Evolutionary conservation across 1,140 invertebrate genomes (phyloP).

Genomic region (Goniozus legneri): DNA sequence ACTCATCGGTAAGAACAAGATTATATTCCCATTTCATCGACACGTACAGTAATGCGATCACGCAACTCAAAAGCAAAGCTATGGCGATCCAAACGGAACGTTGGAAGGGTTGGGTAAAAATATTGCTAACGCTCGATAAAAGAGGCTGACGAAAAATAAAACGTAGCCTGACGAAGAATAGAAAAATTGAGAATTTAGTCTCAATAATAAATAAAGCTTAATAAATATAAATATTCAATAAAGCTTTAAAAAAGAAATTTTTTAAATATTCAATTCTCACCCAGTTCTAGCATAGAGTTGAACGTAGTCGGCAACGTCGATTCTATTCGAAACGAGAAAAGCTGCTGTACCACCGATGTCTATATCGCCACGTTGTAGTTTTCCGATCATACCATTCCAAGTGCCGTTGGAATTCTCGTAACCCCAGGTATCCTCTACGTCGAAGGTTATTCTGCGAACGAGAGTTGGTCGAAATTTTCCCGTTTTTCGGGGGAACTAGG

Average conservation of each 20-base stretch:
- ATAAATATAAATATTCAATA: no score
- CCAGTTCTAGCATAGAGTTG: constrained; percentile 59
- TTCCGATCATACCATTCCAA: constrained; percentile 66
- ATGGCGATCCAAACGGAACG: constrained; percentile 59
- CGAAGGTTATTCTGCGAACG: constrained; percentile 51
- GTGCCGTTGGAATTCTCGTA: constrained; percentile 46
- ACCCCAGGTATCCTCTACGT: constrained; percentile 58
- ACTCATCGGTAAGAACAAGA: neutral
- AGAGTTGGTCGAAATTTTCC: no score
- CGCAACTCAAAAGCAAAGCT: constrained; percentile 47
- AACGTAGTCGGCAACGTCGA: constrained; percentile 61
- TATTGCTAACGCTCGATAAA: constrained; percentile 64
- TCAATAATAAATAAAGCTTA: no score
- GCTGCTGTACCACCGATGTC: constrained; percentile 64
- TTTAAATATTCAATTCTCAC: no score
- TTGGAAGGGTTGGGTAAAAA: constrained; percentile 63
- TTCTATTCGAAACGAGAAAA: constrained; percentile 58
- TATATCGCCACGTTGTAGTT: constrained; percentile 56
- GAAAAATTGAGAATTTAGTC: no score
- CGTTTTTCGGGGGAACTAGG: no score
- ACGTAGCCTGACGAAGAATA: no score
- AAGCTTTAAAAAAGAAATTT: no score
- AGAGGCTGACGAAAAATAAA: constrained; percentile 66
- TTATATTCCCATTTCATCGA: constrained; percentile 48
- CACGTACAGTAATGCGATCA: constrained; percentile 44